Conservation (phyloP, 1,140 invertebrate genomes). For the Neotoxoptera formosana region DNA sequence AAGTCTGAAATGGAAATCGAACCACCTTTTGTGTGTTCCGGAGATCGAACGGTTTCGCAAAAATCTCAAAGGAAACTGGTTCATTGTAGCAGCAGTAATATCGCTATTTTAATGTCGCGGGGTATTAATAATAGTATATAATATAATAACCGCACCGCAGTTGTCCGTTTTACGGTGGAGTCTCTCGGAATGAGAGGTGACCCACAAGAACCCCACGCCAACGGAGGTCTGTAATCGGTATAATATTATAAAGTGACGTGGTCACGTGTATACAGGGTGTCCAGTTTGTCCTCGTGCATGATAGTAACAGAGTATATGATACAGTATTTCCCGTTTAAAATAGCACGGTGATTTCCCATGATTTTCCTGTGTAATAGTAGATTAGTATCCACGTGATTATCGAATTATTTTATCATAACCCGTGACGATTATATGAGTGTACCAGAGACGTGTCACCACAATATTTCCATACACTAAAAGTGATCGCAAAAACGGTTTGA, state of each 20-base stretch:
- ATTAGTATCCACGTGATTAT: no score
- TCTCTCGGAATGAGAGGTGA: neutral
- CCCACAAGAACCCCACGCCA: neutral
- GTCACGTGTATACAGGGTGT: neutral
- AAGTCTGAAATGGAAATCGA: slow-evolving; percentile 14
- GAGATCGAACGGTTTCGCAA: neutral
- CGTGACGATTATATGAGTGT: no score
- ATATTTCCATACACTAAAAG: no score
- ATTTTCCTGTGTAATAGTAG: no score
- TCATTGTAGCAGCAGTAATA: neutral
- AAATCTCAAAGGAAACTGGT: neutral
- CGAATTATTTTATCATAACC: no score
- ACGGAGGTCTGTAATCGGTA: neutral
- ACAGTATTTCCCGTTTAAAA: no score
- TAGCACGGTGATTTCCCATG: no score
- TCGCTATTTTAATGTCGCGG: neutral
- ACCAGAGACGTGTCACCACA: no score
- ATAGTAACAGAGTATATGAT: no score
- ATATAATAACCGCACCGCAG: neutral
- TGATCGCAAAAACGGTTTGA: no score
- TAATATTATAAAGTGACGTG: neutral
- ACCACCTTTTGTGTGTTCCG: neutral
- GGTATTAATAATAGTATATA: no score
- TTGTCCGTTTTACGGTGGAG: neutral
- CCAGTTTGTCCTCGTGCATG: neutral